These are phyloP conservation scores for Apocrypta bakeri DNA, from an alignment of 1,140 invertebrate species.

Conservation along the genomic window DNA sequence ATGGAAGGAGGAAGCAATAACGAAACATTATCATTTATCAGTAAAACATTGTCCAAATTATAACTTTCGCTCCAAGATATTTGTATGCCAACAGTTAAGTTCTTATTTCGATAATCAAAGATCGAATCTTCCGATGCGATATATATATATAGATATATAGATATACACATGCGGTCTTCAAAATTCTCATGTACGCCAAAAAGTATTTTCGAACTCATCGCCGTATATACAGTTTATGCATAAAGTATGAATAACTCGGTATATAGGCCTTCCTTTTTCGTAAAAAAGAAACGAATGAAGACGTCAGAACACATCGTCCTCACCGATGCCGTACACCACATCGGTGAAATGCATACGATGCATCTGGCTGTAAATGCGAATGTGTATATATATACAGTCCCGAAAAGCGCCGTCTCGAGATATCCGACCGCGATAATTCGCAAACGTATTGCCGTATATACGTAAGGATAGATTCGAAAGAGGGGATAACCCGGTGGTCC, in stretches of 20 bases:
- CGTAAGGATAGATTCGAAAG: neutral
- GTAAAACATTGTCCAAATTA: no score
- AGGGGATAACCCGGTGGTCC: constrained; percentile 33
- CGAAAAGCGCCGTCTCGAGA: constrained; percentile 10
- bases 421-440: constrained; percentile 27
- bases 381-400: neutral
- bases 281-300: constrained; percentile 30
- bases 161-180: no score
- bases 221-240: neutral
- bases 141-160: no score
- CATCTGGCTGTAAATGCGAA: neutral
- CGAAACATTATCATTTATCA: no score
- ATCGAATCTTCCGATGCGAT: no score
- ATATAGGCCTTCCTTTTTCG: neutral
- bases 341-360: neutral
- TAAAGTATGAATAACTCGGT: no score
- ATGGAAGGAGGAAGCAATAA: no score
- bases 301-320: constrained; percentile 5
- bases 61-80: no score
- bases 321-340: neutral
- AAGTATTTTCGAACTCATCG: constrained; percentile 15
- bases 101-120: no score
- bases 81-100: no score
- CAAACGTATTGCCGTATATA: neutral
- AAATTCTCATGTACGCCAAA: no score